Base-by-base conservation (phyloP, 2,888 invertebrate species). In the Biston betularia region DNA sequence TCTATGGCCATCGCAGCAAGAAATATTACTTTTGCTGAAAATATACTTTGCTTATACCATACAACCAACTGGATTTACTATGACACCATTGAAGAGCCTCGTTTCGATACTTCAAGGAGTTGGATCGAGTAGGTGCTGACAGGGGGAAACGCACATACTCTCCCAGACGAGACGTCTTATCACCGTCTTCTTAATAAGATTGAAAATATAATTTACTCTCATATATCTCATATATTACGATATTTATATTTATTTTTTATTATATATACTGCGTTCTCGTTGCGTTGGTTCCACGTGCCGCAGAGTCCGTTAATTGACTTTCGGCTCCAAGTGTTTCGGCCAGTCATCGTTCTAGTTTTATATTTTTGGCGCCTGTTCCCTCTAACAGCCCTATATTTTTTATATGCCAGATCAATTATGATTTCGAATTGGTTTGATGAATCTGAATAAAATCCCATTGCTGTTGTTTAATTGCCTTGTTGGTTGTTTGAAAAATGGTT, bases 381-480 rank as follows among this genome's bases (percentile, higher is more conserved):
- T 87, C 89, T 90, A 89, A 88, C 90, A 89, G 89, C 89, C 92
- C 89, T 85, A 87, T 87, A 88, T 90, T 92, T 93, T 93, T 92
- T 92, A 90, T 87, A 89, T 85, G 88, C 83, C 88, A 89, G 92
- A 92, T 92, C 93, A 92, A 93, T 93, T 93, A 92, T 92, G 92
- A 92, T 92, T 89, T 87, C 89, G 87, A 90, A 90, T 92, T 92
- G 91, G 91, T 91, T 92, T 92, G 91, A 92, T 92, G 92, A 89
- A 92, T 90, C 89, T 91, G 90, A 93, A 92, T 92, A 91, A 90
- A 91, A 90, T 91, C 88, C 91, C 89, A 92, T 91, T 90, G 91
- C 88, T 85, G 81, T 90, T 91, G 89, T 87, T 92, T 92, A 92
- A 92, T 92, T 91, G 92, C 80, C 89, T 91, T 80, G 91, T 90